Evolutionary conservation across 2,113 vertebrate species (phyloP), one percentile per base, ranked within the genome.

Genomic region (Colaptes auratus): DNA sequence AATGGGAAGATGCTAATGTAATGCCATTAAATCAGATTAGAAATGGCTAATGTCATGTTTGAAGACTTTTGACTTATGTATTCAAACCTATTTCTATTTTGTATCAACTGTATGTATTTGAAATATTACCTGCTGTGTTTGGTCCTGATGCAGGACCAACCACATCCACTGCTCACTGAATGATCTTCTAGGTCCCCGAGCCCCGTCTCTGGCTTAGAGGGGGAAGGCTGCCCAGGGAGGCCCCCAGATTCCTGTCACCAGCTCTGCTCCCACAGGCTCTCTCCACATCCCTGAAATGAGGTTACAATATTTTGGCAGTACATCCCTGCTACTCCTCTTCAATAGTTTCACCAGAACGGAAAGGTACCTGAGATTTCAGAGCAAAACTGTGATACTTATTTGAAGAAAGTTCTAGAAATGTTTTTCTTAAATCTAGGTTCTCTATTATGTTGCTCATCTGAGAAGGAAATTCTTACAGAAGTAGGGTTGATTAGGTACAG

Each of bases 311-410:
- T 79, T 50, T 76, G 79, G 59, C 61, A 69, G 48, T 64, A 36
- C 15, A 52, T n/a, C 19, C 19, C 39, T 64, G 67, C 7, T 88
- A 16, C 31, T 90, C 10, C 23, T 82, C 50, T 31, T 4, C 82
- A 91, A 80, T 72, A 75, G 35, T 80, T 96, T 96, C 92, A 48
- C 71, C 80, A 94, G 78, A 89, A 85, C 20, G 7, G 78, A 92
- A 64, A 87, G 46, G 58, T 75, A 90, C 53, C 44, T 67, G 69
- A 82, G 19, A 80, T 85, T 91, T 91, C 73, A 88, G 42, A 85
- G 64, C 7, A 92, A 86, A 77, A 64, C 7, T 64, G 58, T 75
- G n/a, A 12, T 81, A 33, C 53, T 85, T 78, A 81, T 79, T 93
- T 91, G 79, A 82, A 67, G 42, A 65, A 50, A 61, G 52, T 66